These are phyloP conservation scores for Oedothorax gibbosus DNA, from an alignment of 1,140 invertebrate species.

Conservation along the genomic window DNA sequence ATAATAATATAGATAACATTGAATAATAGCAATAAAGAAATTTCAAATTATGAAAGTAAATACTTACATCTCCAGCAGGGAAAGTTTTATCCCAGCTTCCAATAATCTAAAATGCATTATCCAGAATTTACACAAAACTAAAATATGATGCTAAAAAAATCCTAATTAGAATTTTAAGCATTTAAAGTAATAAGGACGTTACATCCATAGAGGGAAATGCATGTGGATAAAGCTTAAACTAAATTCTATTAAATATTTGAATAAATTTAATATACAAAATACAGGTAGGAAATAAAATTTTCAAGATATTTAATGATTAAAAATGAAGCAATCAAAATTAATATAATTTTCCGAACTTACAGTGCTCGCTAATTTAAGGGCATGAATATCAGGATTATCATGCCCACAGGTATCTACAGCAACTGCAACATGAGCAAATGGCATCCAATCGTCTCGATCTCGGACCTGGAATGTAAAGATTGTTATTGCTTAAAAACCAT, in stretches of 20 bases:
- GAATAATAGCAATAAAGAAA: background rate
- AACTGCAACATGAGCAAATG: conserved; percentile 94
- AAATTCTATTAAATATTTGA: background rate
- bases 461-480: conserved; percentile 13
- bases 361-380: conserved; percentile 98
- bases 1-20: background rate
- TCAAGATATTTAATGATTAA: background rate
- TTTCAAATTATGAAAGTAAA: too few species aligned
- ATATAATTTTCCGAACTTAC: conserved; percentile 57
- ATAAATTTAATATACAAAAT: background rate
- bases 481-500: background rate
- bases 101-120: conserved; percentile 22
- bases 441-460: conserved; percentile 89
- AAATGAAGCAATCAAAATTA: background rate
- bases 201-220: too few species aligned
- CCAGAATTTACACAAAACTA: background rate
- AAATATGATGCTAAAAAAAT: background rate
- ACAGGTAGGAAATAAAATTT: background rate
- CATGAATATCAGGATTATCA: conserved; percentile 95
- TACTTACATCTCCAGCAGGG: conserved; percentile 42
- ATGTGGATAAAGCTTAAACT: too few species aligned
- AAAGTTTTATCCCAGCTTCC: conserved; percentile 54
- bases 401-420: conserved; percentile 96
- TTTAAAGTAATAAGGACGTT: too few species aligned
- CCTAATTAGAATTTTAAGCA: background rate